A percentile compares a stretch with the other conserved stretches of the same genome.
phyloP scores from a whole-genome alignment of 2,888 invertebrate species.

The Antheraea yamamai region DNA sequence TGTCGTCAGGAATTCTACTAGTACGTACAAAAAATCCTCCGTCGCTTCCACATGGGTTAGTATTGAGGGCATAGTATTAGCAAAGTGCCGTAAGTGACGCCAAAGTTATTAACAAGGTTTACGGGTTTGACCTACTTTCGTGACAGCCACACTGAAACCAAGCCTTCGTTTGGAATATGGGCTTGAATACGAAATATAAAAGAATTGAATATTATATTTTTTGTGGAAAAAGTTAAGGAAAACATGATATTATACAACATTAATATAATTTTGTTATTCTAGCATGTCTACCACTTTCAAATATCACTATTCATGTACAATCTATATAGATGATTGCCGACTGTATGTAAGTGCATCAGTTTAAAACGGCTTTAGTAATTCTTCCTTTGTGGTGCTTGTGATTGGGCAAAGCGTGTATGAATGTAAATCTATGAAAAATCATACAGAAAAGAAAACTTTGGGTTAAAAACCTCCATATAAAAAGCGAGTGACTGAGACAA shows the following conservation, averaged over 20 bases:
- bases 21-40: neutral
- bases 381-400: too few relatives aligned
- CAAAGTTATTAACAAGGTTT: slow-evolving; percentile 18
- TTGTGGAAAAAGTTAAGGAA: neutral
- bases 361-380: neutral
- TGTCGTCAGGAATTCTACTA: neutral
- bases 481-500: too few relatives aligned
- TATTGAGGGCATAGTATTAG: slow-evolving; percentile 10
- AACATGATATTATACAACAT: neutral
- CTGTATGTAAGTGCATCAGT: neutral
- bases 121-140: slow-evolving; percentile 18
- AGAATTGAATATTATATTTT: neutral
- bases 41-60: neutral
- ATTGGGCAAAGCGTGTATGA: too few relatives aligned
- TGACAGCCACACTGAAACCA: slow-evolving; percentile 15
- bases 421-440: too few relatives aligned
- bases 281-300: neutral
- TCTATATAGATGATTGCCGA: too few relatives aligned
- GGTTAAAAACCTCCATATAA: too few relatives aligned
- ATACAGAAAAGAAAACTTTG: too few relatives aligned
- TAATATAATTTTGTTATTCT: neutral
- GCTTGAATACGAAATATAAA: neutral
- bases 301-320: neutral
- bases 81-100: slow-evolving; percentile 19
- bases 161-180: slow-evolving; percentile 8